These are phyloP conservation scores for Cephalopholis sonnerati DNA, from an alignment of 2,113 vertebrate species.

Conservation along the genomic window DNA sequence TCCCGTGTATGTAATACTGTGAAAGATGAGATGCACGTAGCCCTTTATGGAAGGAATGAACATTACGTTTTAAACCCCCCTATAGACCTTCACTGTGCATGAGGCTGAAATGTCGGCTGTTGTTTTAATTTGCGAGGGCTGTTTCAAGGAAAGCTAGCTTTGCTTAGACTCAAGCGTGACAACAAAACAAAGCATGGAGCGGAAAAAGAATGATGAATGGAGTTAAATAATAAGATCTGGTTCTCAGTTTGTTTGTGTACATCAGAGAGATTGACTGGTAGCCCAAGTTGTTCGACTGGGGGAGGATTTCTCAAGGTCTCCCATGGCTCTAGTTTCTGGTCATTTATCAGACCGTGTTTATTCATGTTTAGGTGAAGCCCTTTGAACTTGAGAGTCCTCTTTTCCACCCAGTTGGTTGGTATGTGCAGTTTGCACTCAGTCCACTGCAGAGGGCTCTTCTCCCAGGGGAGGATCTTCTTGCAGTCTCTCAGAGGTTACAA, in stretches of 20 bases:
- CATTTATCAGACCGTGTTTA: conserved; percentile 75
- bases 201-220: conserved; percentile 10
- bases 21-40: neutral
- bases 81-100: neutral
- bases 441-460: conserved; percentile 38
- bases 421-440: conserved; percentile 48
- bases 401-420: conserved; percentile 21
- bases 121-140: neutral
- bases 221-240: conserved; percentile 19
- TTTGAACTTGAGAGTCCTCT: conserved; percentile 59
- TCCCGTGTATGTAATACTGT: neutral
- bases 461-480: conserved; percentile 65
- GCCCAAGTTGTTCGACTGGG: conserved; percentile 26
- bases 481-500: conserved; percentile 36
- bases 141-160: conserved; percentile 2
- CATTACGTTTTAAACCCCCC: neutral
- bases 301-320: conserved; percentile 50
- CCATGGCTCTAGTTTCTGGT: conserved; percentile 62
- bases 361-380: conserved; percentile 61
- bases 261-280: conserved; percentile 23
- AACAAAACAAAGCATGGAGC: conserved; percentile 29
- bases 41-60: neutral
- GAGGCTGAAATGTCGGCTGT: neutral
- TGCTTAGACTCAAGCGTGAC: conserved; percentile 22
- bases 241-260: conserved; percentile 5